These are phyloP conservation scores for Orthonychiurus folsomi DNA, from an alignment of 2,888 invertebrate genomes.

Conservation along the genomic window DNA sequence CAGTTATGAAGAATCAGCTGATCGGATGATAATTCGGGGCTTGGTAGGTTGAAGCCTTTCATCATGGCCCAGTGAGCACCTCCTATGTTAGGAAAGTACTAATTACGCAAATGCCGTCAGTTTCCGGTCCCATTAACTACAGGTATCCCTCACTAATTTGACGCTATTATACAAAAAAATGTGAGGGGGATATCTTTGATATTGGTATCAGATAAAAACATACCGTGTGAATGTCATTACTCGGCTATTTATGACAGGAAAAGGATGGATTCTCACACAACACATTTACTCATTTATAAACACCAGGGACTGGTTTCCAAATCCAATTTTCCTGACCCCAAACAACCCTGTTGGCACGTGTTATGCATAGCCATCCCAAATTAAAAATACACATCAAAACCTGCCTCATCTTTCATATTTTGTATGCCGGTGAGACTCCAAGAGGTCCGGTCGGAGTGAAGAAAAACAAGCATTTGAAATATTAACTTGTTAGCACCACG, in stretches of 20 bases:
- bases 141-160: too few relatives aligned
- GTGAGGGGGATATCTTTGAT: too few relatives aligned
- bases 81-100: neutral
- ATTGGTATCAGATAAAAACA: too few relatives aligned
- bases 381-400: too few relatives aligned
- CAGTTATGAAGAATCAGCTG: too few relatives aligned
- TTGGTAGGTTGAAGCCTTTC: neutral
- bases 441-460: too few relatives aligned
- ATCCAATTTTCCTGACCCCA: neutral
- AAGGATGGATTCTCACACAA: neutral
- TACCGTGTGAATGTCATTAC: neutral
- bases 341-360: too few relatives aligned
- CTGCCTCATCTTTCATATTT: too few relatives aligned
- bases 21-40: neutral
- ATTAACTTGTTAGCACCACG: neutral
- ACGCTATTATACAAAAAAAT: too few relatives aligned
- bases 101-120: neutral
- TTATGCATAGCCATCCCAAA: too few relatives aligned
- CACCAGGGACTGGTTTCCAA: neutral
- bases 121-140: neutral
- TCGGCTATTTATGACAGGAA: constrained; percentile 1
- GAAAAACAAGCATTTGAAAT: neutral
- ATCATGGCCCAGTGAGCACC: neutral
- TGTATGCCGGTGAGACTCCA: too few relatives aligned
- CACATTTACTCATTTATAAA: neutral